Evolutionary conservation across 2,797 vertebrate genomes (phyloP).

Genomic region (Syngnathus rostellatus): DNA sequence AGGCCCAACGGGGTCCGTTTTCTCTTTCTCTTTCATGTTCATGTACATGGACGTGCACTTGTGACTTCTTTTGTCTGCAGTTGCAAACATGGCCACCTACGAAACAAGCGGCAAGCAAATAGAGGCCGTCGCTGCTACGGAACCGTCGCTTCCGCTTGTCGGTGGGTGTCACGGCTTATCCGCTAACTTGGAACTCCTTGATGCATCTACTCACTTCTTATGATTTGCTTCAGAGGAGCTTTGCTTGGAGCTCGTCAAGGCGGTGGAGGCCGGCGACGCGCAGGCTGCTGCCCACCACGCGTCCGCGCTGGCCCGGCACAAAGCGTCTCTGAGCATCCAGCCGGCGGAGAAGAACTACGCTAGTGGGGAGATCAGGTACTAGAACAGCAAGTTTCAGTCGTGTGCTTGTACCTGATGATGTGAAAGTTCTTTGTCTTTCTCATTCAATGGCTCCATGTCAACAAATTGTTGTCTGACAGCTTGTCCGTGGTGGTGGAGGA

Average conservation of each 20-base stretch:
- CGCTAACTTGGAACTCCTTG: too few relatives aligned
- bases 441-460: neutral
- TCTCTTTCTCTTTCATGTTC: too few relatives aligned
- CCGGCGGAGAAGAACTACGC: constrained; percentile 71
- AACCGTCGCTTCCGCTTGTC: constrained; percentile 59
- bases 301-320: constrained; percentile 69
- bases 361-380: constrained; percentile 74
- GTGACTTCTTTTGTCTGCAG: constrained; percentile 32
- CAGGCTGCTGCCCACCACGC: constrained; percentile 72
- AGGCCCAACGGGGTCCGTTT: constrained; percentile 76
- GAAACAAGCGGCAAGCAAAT: constrained; percentile 42
- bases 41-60: neutral
- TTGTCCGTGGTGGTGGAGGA: constrained; percentile 86
- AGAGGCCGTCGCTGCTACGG: constrained; percentile 31
- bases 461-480: constrained; percentile 57
- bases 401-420: too few relatives aligned
- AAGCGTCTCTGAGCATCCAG: constrained; percentile 65
- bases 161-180: constrained; percentile 45
- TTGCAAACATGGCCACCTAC: constrained; percentile 56
- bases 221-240: constrained; percentile 70
- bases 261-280: constrained; percentile 75
- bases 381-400: too few relatives aligned
- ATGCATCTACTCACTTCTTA: neutral
- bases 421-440: too few relatives aligned
- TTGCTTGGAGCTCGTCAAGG: constrained; percentile 67